Evolutionary conservation across 2,888 invertebrate species (phyloP), one percentile per base, ranked within the genome.

Genomic region (Molorchus minor): DNA sequence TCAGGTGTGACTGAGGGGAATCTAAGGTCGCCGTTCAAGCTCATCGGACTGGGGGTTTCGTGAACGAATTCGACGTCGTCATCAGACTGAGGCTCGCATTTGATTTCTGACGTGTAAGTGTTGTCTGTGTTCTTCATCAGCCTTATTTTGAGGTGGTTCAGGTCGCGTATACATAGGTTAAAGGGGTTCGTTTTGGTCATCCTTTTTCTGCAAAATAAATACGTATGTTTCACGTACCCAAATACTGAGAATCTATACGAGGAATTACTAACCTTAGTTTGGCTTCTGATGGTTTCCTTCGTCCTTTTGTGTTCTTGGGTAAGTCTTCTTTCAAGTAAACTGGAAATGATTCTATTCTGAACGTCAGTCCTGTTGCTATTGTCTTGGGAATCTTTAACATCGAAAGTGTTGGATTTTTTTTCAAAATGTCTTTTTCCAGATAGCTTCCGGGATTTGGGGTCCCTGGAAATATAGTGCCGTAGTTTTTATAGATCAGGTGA

Each of bases 401-500:
- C 61, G 40, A 52, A 33, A 5, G 49, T 52, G 80, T 79, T 49
- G 2, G 52, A 17, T 30, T 60, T 62, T n/a, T n/a, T 46, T 65
- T 65, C 21, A 59, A 53, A 47, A 56, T 55, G 33, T 81, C 80
- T 35, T 84, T 83, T 33, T 84, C 84, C 2, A 78, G 67, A 51
- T 83, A 82, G 40, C 84, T 84, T 25, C 82, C 83, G 0, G 83
- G 80, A 12, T 84, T 83, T 0, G 90, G 90, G 5, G 89, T 90
- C 0, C 90, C 91, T 0, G 92, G 92, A 46, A 92, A 86, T 10
- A 93, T 91, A 0, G 93, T 94, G 2, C 94, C 94, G 76, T 94
- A 94, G 78, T 94, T 94, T 77, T 94, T 94, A 75, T 94, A 94
- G 68, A 94, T 94, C 38, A 94, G 82, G 75, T 94, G 94, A 67